phyloP scores from a whole-genome alignment of 2,888 invertebrate genomes.

The Carabus problematicus region DNA sequence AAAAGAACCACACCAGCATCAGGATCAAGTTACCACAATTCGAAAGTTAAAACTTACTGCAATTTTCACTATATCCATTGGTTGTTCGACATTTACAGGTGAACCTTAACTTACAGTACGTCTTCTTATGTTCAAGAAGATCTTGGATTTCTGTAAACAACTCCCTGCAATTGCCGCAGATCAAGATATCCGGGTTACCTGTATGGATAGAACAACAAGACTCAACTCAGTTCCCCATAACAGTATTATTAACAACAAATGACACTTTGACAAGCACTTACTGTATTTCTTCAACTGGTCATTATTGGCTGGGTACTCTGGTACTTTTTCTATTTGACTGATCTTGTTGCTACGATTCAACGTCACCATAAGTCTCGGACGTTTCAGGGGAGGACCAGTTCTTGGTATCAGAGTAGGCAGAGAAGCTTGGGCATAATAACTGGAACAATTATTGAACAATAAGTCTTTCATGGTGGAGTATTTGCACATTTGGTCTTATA shows the following conservation, averaged over 20 bases:
- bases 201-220: constrained; percentile 2
- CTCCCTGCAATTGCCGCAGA: constrained; percentile 80
- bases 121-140: constrained; percentile 77
- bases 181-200: constrained; percentile 75
- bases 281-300: constrained; percentile 37
- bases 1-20: not conserved
- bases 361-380: constrained; percentile 27
- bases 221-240: not conserved
- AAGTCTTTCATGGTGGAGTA: too few relatives aligned
- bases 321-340: constrained; percentile 20
- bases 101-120: constrained; percentile 75
- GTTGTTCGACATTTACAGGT: constrained; percentile 72
- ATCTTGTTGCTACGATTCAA: constrained; percentile 11
- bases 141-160: constrained; percentile 76
- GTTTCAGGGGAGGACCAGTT: constrained; percentile 28
- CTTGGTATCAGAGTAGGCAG: constrained; percentile 24
- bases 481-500: too few relatives aligned
- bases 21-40: not conserved
- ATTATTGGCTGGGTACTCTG: constrained; percentile 20
- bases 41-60: constrained; percentile 59
- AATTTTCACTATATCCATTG: constrained; percentile 63
- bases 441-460: constrained; percentile 33
- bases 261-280: constrained; percentile 11
- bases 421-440: constrained; percentile 38
- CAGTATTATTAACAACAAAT: not conserved